Evolutionary conservation across 2,888 invertebrate species (phyloP).

Genomic region (Andrena dorsata): DNA sequence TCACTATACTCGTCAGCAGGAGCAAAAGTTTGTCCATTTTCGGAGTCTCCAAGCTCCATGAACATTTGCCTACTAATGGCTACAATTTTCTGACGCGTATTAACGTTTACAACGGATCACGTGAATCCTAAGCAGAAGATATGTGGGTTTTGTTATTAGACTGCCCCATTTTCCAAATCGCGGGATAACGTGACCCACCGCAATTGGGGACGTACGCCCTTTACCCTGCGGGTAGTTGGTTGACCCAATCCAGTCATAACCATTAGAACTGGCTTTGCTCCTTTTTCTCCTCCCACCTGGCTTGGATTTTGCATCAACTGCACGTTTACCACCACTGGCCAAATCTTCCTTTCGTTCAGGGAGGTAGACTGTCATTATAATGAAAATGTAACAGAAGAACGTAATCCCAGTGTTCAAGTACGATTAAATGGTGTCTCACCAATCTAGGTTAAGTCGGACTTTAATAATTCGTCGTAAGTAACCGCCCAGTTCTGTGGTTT

Average conservation of each 20-base stretch:
- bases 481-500: neutral
- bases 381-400: slow-evolving; percentile 32
- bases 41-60: too few species aligned
- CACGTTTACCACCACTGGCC: slow-evolving; percentile 50
- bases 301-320: slow-evolving; percentile 56
- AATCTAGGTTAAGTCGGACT: neutral
- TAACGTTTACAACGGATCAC: neutral
- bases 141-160: slow-evolving; percentile 45
- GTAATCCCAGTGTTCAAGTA: slow-evolving; percentile 6
- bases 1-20: too few species aligned
- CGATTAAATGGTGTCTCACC: neutral
- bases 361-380: slow-evolving; percentile 4
- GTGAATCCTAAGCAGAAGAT: slow-evolving; percentile 1
- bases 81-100: neutral
- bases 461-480: slow-evolving; percentile 1
- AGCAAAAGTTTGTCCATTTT: too few species aligned
- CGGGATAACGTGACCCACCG: slow-evolving; percentile 51
- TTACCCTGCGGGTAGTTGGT: slow-evolving; percentile 51
- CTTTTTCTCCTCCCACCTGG: slow-evolving; percentile 28
- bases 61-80: neutral
- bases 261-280: slow-evolving; percentile 56
- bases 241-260: slow-evolving; percentile 63
- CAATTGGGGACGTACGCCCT: slow-evolving; percentile 56
- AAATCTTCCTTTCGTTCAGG: slow-evolving; percentile 36
- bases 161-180: slow-evolving; percentile 57